A percentile compares a stretch with the other conserved stretches of the same genome.
These are phyloP conservation scores for Calephelis virginiensis DNA, from an alignment of 1,140 invertebrate species.

Conservation along the genomic window DNA sequence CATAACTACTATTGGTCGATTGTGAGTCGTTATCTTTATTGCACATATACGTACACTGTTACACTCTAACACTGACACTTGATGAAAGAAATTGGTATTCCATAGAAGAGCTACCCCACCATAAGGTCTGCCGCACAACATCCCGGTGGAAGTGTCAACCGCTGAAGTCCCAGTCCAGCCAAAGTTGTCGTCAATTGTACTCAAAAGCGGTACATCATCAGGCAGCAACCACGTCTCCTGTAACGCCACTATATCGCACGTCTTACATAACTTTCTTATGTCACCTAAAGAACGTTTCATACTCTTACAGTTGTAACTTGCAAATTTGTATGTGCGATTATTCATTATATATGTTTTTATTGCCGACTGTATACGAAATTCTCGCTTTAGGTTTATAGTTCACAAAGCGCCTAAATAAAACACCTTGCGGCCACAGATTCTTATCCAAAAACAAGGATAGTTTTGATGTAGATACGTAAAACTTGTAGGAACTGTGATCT, in stretches of 20 bases:
- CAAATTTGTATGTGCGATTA: slow-evolving; percentile 21
- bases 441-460: slow-evolving; percentile 27
- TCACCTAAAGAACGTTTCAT: slow-evolving; percentile 28
- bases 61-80: slow-evolving; percentile 32
- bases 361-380: neutral
- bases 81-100: slow-evolving; percentile 24
- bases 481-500: slow-evolving; percentile 34
- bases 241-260: slow-evolving; percentile 26
- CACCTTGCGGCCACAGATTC: slow-evolving; percentile 34
- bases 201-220: slow-evolving; percentile 23
- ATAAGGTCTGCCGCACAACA: slow-evolving; percentile 27
- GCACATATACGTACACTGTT: slow-evolving; percentile 28
- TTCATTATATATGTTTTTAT: slow-evolving; percentile 17
- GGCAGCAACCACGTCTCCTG: slow-evolving; percentile 27
- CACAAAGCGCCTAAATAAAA: slow-evolving; percentile 35
- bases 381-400: slow-evolving; percentile 18
- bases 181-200: slow-evolving; percentile 22
- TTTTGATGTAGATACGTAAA: slow-evolving; percentile 28
- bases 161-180: slow-evolving; percentile 23
- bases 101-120: slow-evolving; percentile 34
- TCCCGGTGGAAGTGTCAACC: slow-evolving; percentile 26
- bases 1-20: slow-evolving; percentile 31
- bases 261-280: slow-evolving; percentile 28
- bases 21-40: slow-evolving; percentile 24
- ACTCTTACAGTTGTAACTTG: slow-evolving; percentile 31